phyloP scores from a whole-genome alignment of 1,140 invertebrate species.

The Drosophila hydei region DNA sequence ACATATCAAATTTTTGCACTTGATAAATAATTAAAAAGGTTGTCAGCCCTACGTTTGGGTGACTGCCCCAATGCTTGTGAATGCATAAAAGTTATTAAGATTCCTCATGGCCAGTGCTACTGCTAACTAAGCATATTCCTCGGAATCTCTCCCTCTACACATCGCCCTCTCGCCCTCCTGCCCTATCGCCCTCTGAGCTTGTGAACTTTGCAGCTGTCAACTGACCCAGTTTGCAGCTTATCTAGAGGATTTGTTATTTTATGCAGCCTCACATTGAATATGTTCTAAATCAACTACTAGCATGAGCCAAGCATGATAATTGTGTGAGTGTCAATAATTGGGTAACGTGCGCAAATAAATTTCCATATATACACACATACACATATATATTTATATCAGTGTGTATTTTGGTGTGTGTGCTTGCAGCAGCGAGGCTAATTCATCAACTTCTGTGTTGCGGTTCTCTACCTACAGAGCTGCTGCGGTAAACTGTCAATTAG shows the following conservation, averaged over 20 bases:
- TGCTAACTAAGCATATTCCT: not conserved
- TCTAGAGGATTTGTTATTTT: not conserved
- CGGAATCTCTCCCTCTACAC: not conserved
- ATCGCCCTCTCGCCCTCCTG: no score
- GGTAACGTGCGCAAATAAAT: constrained; percentile 18
- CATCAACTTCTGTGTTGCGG: not conserved
- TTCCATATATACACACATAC: not conserved
- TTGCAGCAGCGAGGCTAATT: constrained; percentile 1
- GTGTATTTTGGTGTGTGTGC: constrained; percentile 6
- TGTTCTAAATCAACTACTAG: constrained; percentile 6
- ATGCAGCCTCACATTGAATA: constrained; percentile 3
- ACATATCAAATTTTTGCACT: constrained; percentile 27
- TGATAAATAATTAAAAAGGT: constrained; percentile 26
- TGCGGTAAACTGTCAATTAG: constrained; percentile 8
- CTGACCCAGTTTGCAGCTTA: constrained; percentile 32
- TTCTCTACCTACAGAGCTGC: not conserved
- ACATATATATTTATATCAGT: not conserved
- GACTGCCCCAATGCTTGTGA: constrained; percentile 15
- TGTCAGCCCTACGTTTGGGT: not conserved
- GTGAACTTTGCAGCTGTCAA: constrained; percentile 8
- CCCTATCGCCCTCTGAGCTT: not conserved
- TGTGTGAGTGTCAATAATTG: constrained; percentile 35
- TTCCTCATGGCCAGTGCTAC: constrained; percentile 18
- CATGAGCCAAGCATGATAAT: constrained; percentile 14
- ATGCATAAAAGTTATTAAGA: constrained; percentile 46